These are phyloP conservation scores for Ostrea denselamellosa DNA, from an alignment of 1,140 invertebrate species.

Conservation along the genomic window DNA sequence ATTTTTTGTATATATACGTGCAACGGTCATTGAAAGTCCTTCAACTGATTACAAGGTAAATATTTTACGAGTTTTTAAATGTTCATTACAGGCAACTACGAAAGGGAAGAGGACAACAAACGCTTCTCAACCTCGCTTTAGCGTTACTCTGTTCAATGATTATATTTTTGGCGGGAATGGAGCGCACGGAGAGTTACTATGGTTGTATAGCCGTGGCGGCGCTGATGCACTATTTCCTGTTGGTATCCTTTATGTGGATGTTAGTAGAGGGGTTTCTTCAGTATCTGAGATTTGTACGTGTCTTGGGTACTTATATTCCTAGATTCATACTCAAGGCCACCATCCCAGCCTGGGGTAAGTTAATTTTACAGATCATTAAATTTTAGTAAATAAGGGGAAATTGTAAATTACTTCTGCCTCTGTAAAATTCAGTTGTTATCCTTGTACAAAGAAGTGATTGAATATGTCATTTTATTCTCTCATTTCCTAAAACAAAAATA, in stretches of 20 bases:
- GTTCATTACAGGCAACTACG: slow-evolving; percentile 66
- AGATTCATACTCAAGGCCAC: slow-evolving; percentile 77
- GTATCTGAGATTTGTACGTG: slow-evolving; percentile 80
- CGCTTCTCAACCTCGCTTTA: slow-evolving; percentile 71
- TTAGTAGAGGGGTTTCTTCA: slow-evolving; percentile 79
- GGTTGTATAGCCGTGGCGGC: slow-evolving; percentile 76
- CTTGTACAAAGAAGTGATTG: too few relatives aligned
- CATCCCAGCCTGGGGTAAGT: slow-evolving; percentile 78
- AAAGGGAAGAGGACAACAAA: slow-evolving; percentile 71
- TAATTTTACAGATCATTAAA: neutral
- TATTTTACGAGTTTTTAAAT: neutral
- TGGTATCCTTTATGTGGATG: slow-evolving; percentile 81
- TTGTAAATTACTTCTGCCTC: too few relatives aligned
- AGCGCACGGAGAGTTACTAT: slow-evolving; percentile 60
- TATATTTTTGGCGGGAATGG: slow-evolving; percentile 71
- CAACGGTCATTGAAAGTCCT: neutral
- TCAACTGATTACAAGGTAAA: neutral
- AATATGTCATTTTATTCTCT: too few relatives aligned
- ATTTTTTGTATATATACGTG: too few relatives aligned
- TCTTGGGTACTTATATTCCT: slow-evolving; percentile 78
- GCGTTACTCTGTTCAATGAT: slow-evolving; percentile 69
- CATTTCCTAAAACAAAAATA: too few relatives aligned
- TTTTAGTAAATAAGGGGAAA: too few relatives aligned
- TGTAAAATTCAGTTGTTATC: too few relatives aligned
- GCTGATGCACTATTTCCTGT: slow-evolving; percentile 79